Base-by-base conservation (phyloP, 2,797 vertebrate species). In the Aplochiton taeniatus region DNA sequence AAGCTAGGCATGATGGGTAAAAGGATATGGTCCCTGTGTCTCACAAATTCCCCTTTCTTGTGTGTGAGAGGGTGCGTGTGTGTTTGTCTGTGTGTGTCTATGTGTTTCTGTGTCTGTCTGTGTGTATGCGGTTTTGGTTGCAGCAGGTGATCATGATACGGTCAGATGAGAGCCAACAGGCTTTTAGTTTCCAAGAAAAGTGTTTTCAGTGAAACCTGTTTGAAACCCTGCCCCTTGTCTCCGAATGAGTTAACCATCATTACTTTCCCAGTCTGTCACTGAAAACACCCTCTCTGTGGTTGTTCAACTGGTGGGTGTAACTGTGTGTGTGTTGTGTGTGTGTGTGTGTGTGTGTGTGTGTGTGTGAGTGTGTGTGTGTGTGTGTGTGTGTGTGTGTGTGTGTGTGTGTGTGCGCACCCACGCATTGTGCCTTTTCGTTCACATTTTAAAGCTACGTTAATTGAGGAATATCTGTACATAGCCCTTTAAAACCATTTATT, bases 201-300 rank as follows among this genome's bases (percentile, higher is more conserved):
- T 9, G 42, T 17, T 11, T 0, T 20, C 61, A 64, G 73, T 73
- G 75, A 73, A 86, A 83, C 78, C 65, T 31, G 87, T 84, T 82
- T 74, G 41, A 72, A 62, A 69, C 20, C 50, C 54, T 3, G 67
- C 47, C n/a, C 48, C 43, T 3, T 49, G 1, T 53, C 47, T 43
- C 9, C 43, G 50, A 44, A 5, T 10, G 4, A 13, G 8, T 20
- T 55, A 31, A 12, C 41, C 53, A 31, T 3, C 4, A 13, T 31
- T 12, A 6, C 54, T 31, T 12, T 18, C 54, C 31, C 12, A 3
- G 3, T 13, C 10, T 41, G 4, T 56, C 20, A 13, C 14, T 56
- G 31, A 56, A 9, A 10, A 11, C 19, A 41, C 57, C 44, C 10
- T 58, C 47, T 43, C 45, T 53, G 16, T 59, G 58, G n/a, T 17